Evolutionary conservation across 2,113 vertebrate species (phyloP).

Genomic region (Alces alces): DNA sequence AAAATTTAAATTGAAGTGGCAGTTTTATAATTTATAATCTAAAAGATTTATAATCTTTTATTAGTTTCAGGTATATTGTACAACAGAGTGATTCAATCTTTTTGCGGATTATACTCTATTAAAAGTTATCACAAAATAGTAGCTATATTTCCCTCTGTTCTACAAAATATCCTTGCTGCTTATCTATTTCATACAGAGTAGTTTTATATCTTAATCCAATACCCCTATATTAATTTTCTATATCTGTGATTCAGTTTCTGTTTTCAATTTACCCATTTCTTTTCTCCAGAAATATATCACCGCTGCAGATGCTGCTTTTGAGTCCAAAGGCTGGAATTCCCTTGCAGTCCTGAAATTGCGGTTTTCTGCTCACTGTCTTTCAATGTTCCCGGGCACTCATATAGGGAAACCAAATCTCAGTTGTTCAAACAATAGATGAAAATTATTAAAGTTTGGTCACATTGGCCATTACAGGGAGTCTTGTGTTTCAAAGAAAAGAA

Average conservation of each 20-base stretch:
- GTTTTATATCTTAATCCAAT: background rate
- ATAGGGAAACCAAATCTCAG: background rate
- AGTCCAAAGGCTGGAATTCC: background rate
- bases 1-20: background rate
- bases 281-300: background rate
- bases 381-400: background rate
- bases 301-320: background rate
- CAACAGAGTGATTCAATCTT: background rate
- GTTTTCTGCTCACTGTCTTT: background rate
- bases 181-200: background rate
- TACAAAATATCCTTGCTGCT: background rate
- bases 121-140: background rate
- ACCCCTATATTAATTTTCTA: background rate
- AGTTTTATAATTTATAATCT: too few relatives aligned
- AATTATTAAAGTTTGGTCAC: background rate
- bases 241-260: background rate
- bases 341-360: background rate
- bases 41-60: background rate
- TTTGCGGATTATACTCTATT: background rate
- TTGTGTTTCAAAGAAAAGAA: slow-evolving; percentile 5
- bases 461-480: background rate
- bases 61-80: background rate
- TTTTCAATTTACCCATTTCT: background rate
- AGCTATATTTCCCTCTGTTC: background rate
- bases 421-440: background rate